These are phyloP conservation scores for Helogale parvula DNA, from an alignment of 2,113 vertebrate species.

Conservation along the genomic window DNA sequence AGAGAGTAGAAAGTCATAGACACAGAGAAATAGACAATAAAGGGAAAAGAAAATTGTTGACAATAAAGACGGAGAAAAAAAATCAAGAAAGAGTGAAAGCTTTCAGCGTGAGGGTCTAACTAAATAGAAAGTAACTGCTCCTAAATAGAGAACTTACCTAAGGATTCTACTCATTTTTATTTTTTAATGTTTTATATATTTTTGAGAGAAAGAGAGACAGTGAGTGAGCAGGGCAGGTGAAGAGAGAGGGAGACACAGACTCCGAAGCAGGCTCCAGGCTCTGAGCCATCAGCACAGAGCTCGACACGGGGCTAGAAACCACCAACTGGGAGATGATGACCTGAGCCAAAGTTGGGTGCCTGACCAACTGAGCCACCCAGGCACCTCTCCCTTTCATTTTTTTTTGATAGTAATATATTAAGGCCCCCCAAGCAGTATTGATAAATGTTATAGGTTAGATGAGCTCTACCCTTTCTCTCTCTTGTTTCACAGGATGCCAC, in stretches of 20 bases:
- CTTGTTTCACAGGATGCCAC: not conserved
- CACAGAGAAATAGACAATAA: not conserved
- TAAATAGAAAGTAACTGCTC: too few species aligned
- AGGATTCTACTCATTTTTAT: not conserved
- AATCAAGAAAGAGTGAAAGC: not conserved
- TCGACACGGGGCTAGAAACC: too few species aligned
- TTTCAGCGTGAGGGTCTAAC: not conserved
- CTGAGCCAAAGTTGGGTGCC: too few species aligned
- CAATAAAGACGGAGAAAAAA: not conserved
- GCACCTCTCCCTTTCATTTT: not conserved
- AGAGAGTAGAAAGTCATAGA: not conserved
- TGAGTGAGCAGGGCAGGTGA: too few species aligned
- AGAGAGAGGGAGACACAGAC: too few species aligned
- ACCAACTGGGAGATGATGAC: too few species aligned
- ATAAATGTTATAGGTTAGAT: not conserved
- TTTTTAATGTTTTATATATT: too few species aligned
- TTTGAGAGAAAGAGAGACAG: too few species aligned
- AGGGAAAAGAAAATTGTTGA: not conserved
- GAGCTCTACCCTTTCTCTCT: not conserved
- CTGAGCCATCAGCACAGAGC: too few species aligned
- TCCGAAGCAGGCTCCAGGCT: too few species aligned
- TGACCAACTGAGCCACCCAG: too few species aligned
- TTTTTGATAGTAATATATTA: not conserved
- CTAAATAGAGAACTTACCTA: not conserved
- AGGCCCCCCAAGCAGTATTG: not conserved